Evolutionary conservation across 1,140 invertebrate species (phyloP).

Genomic region (Sarcophaga peregrina): DNA sequence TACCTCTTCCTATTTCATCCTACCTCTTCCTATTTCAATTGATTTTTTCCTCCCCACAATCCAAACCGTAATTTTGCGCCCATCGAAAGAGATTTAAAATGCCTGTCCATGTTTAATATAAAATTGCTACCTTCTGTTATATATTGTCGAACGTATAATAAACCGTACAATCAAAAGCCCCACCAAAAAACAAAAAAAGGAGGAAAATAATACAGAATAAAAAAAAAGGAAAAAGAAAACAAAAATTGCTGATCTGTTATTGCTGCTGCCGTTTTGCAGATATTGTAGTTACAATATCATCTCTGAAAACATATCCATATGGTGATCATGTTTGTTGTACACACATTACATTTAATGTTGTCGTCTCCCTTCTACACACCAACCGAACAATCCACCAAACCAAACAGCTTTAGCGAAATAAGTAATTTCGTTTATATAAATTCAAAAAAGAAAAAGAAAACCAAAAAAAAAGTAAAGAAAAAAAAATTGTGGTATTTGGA

Average conservation of each 20-base stretch:
- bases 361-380: neutral
- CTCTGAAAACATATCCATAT: conserved; percentile 11
- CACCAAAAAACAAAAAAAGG: neutral
- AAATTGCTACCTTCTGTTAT: neutral
- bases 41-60: too few species aligned
- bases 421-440: conserved; percentile 5
- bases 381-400: neutral
- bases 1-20: too few species aligned
- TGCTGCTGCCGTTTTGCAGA: conserved; percentile 27
- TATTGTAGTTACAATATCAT: conserved; percentile 36
- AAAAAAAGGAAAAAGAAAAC: neutral
- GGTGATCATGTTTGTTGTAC: conserved; percentile 10
- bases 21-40: too few species aligned
- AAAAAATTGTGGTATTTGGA: neutral
- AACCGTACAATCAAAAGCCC: neutral
- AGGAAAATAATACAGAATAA: neutral
- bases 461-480: too few species aligned
- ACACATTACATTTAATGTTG: neutral
- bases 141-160: conserved; percentile 14
- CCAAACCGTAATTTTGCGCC: too few species aligned
- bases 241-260: conserved; percentile 33
- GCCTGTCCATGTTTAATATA: neutral
- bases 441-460: neutral
- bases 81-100: neutral
- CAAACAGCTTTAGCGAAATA: neutral